Evolutionary conservation across 2,797 vertebrate species (phyloP).

Genomic region (Urocyon cinereoargenteus): DNA sequence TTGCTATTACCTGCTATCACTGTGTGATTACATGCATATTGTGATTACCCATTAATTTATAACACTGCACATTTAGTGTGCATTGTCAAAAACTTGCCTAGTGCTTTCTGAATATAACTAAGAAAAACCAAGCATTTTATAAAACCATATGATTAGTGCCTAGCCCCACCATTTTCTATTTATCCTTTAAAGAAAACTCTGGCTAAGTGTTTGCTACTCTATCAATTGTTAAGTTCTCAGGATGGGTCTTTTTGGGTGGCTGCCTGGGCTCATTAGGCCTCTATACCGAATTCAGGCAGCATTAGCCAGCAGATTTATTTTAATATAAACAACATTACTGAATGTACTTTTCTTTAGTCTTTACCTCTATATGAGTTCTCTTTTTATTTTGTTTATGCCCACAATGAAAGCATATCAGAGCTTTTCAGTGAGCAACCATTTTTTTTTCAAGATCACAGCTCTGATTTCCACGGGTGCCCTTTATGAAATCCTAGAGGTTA

Average conservation of each 20-base stretch:
- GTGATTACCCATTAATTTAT: slow-evolving; percentile 37
- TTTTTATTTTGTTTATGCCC: slow-evolving; percentile 50
- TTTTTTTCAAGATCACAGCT: slow-evolving; percentile 50
- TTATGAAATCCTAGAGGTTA: slow-evolving; percentile 28
- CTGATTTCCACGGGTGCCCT: background rate
- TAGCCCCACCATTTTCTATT: slow-evolving; percentile 20
- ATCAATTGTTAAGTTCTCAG: slow-evolving; percentile 6
- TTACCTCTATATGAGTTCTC: slow-evolving; percentile 48
- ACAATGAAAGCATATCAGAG: slow-evolving; percentile 59
- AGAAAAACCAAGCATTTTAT: slow-evolving; percentile 7
- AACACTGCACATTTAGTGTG: background rate
- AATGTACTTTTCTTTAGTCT: background rate
- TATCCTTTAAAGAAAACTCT: slow-evolving; percentile 47
- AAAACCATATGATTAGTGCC: background rate
- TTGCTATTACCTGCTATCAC: background rate
- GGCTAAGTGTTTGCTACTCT: slow-evolving; percentile 27
- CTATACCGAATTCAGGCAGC: background rate
- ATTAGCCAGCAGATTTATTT: slow-evolving; percentile 9
- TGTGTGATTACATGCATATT: background rate
- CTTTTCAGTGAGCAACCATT: slow-evolving; percentile 38
- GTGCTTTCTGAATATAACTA: slow-evolving; percentile 25
- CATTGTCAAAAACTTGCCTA: slow-evolving; percentile 44
- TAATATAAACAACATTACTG: slow-evolving; percentile 51
- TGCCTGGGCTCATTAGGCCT: background rate
- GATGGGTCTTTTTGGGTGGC: background rate